A percentile compares a stretch with the other conserved stretches of the same genome.
Evolutionary conservation across 2,113 vertebrate genomes (phyloP).

Genomic region (Channa argus): DNA sequence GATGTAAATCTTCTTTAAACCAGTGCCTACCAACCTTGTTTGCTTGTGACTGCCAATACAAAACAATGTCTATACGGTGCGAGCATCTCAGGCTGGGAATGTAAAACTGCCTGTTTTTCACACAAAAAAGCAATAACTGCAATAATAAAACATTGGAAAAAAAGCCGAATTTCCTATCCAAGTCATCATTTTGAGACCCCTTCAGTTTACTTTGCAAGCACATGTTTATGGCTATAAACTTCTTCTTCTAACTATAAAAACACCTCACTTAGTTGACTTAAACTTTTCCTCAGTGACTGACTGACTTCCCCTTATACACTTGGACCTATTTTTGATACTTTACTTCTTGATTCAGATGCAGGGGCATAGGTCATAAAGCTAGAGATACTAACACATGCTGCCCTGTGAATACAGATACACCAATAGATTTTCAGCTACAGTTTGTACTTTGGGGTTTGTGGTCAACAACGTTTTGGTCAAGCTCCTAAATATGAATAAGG

Average conservation of each 20-base stretch:
- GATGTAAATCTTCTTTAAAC: neutral
- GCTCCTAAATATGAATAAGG: neutral
- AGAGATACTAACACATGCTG: neutral
- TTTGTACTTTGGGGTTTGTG: constrained; percentile 4
- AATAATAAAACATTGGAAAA: neutral
- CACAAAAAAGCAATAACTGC: neutral
- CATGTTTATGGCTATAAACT: too few species aligned
- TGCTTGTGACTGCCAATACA: neutral
- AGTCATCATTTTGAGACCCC: neutral
- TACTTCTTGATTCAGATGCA: constrained; percentile 25
- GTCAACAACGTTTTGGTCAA: constrained; percentile 8
- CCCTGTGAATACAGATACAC: neutral
- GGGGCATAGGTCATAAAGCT: neutral
- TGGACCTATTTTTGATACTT: neutral
- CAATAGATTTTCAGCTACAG: neutral
- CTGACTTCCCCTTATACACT: constrained; percentile 12
- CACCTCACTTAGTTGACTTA: neutral
- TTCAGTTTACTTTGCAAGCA: too few species aligned
- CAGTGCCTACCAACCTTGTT: neutral
- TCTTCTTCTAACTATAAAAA: constrained; percentile 1
- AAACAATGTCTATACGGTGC: neutral
- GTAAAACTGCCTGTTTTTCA: neutral
- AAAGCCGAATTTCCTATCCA: neutral
- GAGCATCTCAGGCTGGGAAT: neutral
- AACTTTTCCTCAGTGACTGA: neutral